Base-by-base conservation (phyloP, 2,113 vertebrate species). In the Collichthys lucidus region DNA sequence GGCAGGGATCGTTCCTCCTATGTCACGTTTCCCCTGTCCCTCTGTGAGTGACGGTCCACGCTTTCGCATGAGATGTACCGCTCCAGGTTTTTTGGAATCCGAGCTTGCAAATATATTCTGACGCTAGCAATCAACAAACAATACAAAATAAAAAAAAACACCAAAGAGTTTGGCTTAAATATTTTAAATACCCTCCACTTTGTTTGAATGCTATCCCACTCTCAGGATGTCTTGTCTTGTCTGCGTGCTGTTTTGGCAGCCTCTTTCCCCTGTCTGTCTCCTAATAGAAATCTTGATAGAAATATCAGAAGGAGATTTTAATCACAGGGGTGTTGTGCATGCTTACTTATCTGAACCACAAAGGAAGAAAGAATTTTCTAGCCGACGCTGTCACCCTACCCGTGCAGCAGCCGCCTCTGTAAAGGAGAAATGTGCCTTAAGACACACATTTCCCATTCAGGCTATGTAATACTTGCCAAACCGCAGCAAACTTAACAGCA, bases 291-390 rank as follows among this genome's bases (percentile, higher is more conserved):
- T 96, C 94, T 96, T 97, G 96, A 96, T 97, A 96, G 96, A 96
- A 97, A 96, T 97, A 97, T 98, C 96, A 97, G 94, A 98, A 94
- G 93, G 95, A 96, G 96, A 96, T 97, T 96, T 96, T 98, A 97
- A 98, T 98, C 96, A 98, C 95, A 97, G 95, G 94, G 95, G 96
- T 96, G 96, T 95, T 95, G 96, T 95, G 96, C 95, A 94, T 96
- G 93, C 95, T 95, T 94, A 96, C 96, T 97, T 96, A 96, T 97
- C 95, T 93, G 94, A 94, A 93, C 95, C 96, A 96, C 96, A 97
- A 92, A 96, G 96, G 95, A 96, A 96, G 83, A 96, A 96, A 94
- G 94, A 92, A 91, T 95, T 97, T 40, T 96, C 96, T 96, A 95
- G 96, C 95, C 94, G 95, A 91, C 88, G 95, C 96, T 96, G 97